Base-by-base conservation (phyloP, 30 jellyfish, hydroid and myxozoan species). In the Aurelia coerulea region DNA sequence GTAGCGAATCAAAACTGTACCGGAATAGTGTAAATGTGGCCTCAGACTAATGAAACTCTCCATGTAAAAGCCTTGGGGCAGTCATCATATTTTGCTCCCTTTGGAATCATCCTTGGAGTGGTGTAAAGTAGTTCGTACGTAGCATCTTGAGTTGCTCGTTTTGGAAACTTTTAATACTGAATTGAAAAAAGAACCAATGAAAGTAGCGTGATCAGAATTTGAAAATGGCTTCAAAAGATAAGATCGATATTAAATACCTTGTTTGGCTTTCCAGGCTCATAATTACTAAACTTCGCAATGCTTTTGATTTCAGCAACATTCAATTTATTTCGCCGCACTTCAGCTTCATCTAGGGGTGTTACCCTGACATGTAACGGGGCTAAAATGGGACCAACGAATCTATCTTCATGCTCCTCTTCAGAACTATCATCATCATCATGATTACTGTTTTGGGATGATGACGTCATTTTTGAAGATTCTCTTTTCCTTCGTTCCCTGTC, bases 371-470 rank as follows among this genome's bases (percentile, higher is more conserved):
- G 90, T 34, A 92, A 18, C 10, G 90, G 91, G 11, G 97, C 95
- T 10, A 92, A 83, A 15, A 86, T 70, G 17, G 98, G 98, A 11
- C 98, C 98, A 29, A 92, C 81, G 33, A 92, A 81, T 31, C 68
- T 85, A 31, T 68, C 53, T 13, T 41, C 86, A 67, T 72, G 72
- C 49, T 68, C 93, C 2, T 64, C 86, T 5, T 91, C 98, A 12
- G 70, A 74, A 12, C 69, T 86, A 9, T 68, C 82, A 29, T 69
- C 79, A 49, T 67, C 83, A 16, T 56, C 88, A 2, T 34, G 69
- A 39, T 42, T 64, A 2, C 19, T 46, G 51, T 51, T 70, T 5
- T 54, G 68, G 18, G 13, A 3, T n/a, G 81, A 35, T 49, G 18
- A 23, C 11, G 56, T 50, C n/a, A 2, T 18, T 5, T 56, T 71